Conservation (phyloP, 2,797 vertebrate species). For the Bradypodion pumilum region DNA sequence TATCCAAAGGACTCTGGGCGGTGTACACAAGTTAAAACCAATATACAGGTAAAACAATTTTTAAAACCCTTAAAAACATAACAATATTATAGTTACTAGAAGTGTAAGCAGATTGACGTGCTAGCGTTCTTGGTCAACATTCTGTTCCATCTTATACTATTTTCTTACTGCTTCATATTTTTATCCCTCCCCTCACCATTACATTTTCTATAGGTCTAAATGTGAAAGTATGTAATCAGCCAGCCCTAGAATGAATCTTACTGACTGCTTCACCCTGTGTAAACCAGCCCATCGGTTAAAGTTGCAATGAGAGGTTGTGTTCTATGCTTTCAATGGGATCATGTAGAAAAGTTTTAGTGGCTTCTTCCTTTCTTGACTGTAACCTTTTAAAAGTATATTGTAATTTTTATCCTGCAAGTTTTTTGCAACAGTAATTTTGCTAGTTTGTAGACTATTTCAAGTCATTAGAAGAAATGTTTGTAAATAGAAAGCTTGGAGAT, state of each 20-base stretch:
- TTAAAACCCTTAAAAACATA: no score
- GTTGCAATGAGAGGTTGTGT: not conserved
- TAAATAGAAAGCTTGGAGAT: conserved; percentile 30
- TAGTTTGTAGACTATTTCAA: conserved; percentile 1
- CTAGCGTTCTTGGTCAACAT: no score
- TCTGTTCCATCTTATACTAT: no score
- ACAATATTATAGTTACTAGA: no score
- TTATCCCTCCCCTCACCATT: no score
- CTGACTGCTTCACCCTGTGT: not conserved
- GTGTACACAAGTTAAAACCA: no score
- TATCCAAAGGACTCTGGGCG: no score
- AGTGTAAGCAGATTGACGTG: no score
- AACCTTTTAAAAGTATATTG: not conserved
- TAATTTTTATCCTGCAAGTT: not conserved
- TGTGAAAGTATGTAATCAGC: not conserved
- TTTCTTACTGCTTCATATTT: no score
- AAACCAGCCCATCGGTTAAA: not conserved
- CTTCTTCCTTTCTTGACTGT: not conserved
- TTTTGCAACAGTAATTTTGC: not conserved
- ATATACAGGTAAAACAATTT: no score
- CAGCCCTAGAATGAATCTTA: not conserved
- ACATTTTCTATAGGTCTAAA: no score
- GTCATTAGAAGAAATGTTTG: not conserved
- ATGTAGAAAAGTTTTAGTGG: not conserved
- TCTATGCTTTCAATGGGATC: not conserved